These are phyloP conservation scores for Colistium nudipinnis DNA, from an alignment of 2,113 vertebrate genomes.

Conservation along the genomic window DNA sequence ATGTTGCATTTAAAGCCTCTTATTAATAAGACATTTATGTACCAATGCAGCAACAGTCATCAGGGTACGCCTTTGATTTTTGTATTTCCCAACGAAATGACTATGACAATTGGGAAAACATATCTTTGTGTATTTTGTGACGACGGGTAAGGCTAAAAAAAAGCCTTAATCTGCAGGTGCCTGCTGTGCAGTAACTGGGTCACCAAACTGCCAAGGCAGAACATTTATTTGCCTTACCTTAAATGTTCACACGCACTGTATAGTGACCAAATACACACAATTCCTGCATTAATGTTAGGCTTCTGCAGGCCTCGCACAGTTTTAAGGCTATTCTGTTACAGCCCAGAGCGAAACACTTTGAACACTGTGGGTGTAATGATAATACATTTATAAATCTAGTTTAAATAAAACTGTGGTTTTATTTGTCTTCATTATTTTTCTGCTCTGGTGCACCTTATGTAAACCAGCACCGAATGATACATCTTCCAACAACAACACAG, in stretches of 20 bases:
- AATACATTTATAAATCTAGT: constrained; percentile 14
- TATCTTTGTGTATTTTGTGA: background rate
- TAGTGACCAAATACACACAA: background rate
- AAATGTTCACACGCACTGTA: constrained; percentile 10
- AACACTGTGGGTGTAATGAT: constrained; percentile 2
- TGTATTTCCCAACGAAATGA: too few relatives aligned
- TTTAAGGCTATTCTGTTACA: background rate
- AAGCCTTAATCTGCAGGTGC: background rate
- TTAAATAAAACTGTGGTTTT: constrained; percentile 10
- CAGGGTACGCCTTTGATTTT: too few relatives aligned
- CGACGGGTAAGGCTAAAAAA: background rate
- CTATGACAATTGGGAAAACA: background rate
- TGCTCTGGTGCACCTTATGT: background rate
- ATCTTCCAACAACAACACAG: background rate
- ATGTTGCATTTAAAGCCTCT: background rate
- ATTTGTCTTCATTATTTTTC: constrained; percentile 11
- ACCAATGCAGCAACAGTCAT: too few relatives aligned
- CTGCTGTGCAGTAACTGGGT: constrained; percentile 7
- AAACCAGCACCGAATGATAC: background rate
- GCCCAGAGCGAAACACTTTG: constrained; percentile 14
- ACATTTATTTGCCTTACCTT: constrained; percentile 8
- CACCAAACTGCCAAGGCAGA: constrained; percentile 2
- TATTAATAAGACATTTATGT: too few relatives aligned
- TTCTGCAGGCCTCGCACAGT: background rate
- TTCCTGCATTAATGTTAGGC: constrained; percentile 11